Conservation (phyloP, 1,140 invertebrate species). For the Drosophila teissieri region DNA sequence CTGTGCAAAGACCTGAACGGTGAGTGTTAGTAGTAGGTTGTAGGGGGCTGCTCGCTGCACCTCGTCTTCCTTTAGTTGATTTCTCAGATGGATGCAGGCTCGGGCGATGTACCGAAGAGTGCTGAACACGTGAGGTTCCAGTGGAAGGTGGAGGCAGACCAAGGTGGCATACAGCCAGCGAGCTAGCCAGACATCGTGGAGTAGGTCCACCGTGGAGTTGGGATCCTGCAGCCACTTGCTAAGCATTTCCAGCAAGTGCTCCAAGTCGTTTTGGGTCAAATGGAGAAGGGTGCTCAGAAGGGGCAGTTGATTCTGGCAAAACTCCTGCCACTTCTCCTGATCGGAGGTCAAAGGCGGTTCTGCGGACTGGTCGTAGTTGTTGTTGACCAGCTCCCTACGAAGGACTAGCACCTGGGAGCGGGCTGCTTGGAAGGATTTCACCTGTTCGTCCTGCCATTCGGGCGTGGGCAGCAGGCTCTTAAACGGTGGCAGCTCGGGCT, state of each 20-base stretch:
- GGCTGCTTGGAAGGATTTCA: slow-evolving; percentile 53
- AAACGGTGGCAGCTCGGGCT: slow-evolving; percentile 49
- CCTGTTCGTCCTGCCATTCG: slow-evolving; percentile 70
- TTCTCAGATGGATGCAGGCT: slow-evolving; percentile 59
- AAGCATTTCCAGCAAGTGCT: slow-evolving; percentile 65
- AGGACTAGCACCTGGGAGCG: slow-evolving; percentile 49
- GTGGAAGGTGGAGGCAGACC: slow-evolving; percentile 71
- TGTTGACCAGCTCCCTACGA: slow-evolving; percentile 46
- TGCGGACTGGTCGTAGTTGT: slow-evolving; percentile 58
- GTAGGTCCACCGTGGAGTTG: slow-evolving; percentile 45
- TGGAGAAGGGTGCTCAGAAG: slow-evolving; percentile 64
- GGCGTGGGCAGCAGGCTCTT: slow-evolving; percentile 62
- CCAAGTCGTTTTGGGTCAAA: slow-evolving; percentile 65
- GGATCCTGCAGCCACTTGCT: slow-evolving; percentile 66
- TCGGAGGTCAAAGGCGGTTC: slow-evolving; percentile 72
- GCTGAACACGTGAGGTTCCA: slow-evolving; percentile 78
- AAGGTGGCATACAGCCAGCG: slow-evolving; percentile 76
- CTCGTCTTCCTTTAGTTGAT: slow-evolving; percentile 47
- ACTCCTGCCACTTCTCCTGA: slow-evolving; percentile 57
- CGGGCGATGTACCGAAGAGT: slow-evolving; percentile 72
- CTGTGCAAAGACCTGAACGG: slow-evolving; percentile 68
- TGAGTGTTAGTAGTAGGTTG: slow-evolving; percentile 74
- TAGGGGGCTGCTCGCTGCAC: slow-evolving; percentile 68
- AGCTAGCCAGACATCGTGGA: slow-evolving; percentile 67
- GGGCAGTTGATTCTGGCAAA: slow-evolving; percentile 66